phyloP scores from a whole-genome alignment of 2,888 invertebrate species.

The Atethmia centrago region DNA sequence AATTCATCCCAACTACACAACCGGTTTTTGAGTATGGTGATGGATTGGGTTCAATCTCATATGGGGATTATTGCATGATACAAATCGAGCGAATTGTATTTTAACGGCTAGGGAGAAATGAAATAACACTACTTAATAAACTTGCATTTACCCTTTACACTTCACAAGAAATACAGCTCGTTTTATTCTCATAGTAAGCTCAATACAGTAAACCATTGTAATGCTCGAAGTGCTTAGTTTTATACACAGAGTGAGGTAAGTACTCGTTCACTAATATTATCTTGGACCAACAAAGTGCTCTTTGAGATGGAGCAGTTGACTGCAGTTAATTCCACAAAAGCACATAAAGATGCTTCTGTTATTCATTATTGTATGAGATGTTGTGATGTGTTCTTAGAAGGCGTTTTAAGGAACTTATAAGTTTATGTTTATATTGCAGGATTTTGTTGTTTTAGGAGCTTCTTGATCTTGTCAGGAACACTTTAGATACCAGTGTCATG shows the following conservation, averaged over 20 bases:
- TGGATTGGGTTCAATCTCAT: neutral
- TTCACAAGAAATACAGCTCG: neutral
- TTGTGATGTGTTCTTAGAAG: slow-evolving; percentile 50
- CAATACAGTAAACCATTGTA: slow-evolving; percentile 57
- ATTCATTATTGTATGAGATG: slow-evolving; percentile 66
- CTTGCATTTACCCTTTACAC: neutral
- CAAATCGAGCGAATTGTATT: neutral
- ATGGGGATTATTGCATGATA: neutral
- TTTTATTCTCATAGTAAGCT: slow-evolving; percentile 25
- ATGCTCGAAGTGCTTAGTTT: slow-evolving; percentile 59
- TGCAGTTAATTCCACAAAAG: slow-evolving; percentile 70
- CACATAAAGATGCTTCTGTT: slow-evolving; percentile 68
- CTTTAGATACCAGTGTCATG: neutral
- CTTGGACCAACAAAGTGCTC: slow-evolving; percentile 74
- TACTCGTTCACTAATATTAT: slow-evolving; percentile 74
- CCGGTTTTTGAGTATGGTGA: neutral
- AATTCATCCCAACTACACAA: too few species aligned
- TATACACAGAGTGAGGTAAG: slow-evolving; percentile 67
- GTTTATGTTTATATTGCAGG: neutral
- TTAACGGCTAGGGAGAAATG: neutral
- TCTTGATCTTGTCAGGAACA: neutral
- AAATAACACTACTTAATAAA: neutral
- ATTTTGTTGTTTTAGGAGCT: neutral
- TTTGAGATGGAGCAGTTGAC: slow-evolving; percentile 70
- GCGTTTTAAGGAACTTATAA: neutral